These are phyloP conservation scores for Geopemphigus sp. DNA, from an alignment of 1,140 invertebrate species.

Conservation along the genomic window DNA sequence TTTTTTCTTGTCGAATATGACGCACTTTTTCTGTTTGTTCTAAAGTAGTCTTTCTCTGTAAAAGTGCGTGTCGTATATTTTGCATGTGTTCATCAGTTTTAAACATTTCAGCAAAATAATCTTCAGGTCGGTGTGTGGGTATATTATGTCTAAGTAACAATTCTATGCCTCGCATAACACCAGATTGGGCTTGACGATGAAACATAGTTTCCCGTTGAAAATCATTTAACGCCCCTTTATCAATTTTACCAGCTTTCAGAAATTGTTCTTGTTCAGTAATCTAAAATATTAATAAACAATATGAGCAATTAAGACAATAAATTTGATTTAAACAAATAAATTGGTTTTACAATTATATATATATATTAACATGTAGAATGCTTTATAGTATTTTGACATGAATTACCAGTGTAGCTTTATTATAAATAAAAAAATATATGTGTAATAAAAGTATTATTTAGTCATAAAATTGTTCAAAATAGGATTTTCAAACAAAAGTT, in stretches of 20 bases:
- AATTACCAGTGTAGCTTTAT: no score
- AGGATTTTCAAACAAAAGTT: no score
- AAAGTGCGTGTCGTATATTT: constrained; percentile 80
- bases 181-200: constrained; percentile 86
- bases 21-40: constrained; percentile 85
- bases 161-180: constrained; percentile 75
- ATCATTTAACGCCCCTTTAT: constrained; percentile 84
- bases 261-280: constrained; percentile 67
- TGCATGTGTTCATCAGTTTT: constrained; percentile 98
- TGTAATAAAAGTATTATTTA: no score
- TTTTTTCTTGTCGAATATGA: constrained; percentile 84
- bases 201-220: constrained; percentile 89
- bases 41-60: constrained; percentile 78
- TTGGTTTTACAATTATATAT: no score
- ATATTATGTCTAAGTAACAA: constrained; percentile 73
- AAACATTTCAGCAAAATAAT: constrained; percentile 99
- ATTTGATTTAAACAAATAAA: no score
- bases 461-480: no score
- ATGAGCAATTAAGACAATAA: no score
- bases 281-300: constrained; percentile 14
- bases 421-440: no score
- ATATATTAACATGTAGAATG: no score
- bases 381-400: no score
- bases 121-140: constrained; percentile 80
- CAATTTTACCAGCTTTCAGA: constrained; percentile 57